A percentile compares a stretch with the other conserved stretches of the same genome.
Conservation (phyloP, 2,888 invertebrate species). For the Tachina fera region DNA sequence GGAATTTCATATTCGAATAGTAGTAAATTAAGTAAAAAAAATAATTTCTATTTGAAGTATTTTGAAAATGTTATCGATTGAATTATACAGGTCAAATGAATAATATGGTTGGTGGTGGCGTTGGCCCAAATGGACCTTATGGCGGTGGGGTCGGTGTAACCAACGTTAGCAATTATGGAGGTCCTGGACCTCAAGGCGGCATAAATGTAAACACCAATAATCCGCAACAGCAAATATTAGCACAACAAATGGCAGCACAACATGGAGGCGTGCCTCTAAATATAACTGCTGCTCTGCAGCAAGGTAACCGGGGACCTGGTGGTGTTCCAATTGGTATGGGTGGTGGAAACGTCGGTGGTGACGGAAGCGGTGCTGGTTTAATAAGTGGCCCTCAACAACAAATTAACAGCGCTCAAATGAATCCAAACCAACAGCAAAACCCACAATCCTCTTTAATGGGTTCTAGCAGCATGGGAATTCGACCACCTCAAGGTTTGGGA, state of each 20-base stretch:
- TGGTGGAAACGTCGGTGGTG: conserved; percentile 84
- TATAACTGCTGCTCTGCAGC: conserved; percentile 79
- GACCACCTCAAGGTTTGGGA: conserved; percentile 88
- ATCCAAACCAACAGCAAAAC: conserved; percentile 80
- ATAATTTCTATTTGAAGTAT: not conserved
- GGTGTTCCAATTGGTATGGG: conserved; percentile 84
- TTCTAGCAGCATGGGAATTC: conserved; percentile 84
- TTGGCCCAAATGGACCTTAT: conserved; percentile 79
- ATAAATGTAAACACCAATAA: conserved; percentile 75
- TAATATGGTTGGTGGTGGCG: conserved; percentile 77
- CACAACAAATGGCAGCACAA: conserved; percentile 79
- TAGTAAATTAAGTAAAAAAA: not conserved
- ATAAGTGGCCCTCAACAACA: conserved; percentile 88
- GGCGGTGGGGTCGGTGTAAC: conserved; percentile 78
- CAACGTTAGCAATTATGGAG: conserved; percentile 77
- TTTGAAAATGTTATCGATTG: conserved; percentile 22
- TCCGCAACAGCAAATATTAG: conserved; percentile 79
- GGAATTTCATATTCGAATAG: not conserved
- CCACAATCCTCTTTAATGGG: conserved; percentile 74
- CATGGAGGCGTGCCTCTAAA: conserved; percentile 79
- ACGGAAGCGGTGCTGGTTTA: conserved; percentile 85
- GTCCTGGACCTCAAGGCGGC: conserved; percentile 76
- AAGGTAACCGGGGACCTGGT: conserved; percentile 81
- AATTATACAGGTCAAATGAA: conserved; percentile 80
- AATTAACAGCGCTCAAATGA: conserved; percentile 80